These are phyloP conservation scores for Dasypolia templi DNA, from an alignment of 2,888 invertebrate species.

Conservation along the genomic window DNA sequence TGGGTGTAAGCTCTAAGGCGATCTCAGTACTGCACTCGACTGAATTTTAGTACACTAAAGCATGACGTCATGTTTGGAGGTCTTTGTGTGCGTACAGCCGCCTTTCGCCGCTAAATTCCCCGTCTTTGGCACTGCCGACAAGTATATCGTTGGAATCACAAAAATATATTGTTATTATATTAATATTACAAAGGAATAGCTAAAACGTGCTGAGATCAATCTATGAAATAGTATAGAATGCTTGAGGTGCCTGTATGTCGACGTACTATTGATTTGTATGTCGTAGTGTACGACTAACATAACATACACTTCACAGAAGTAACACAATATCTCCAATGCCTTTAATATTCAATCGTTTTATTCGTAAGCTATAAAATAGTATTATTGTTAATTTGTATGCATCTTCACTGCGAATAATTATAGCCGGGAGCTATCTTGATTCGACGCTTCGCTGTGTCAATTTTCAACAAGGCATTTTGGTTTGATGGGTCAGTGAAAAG, in stretches of 20 bases:
- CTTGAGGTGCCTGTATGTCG: constrained; percentile 71
- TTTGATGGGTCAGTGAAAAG: constrained; percentile 41
- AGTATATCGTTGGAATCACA: constrained; percentile 42
- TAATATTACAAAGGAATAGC: constrained; percentile 30
- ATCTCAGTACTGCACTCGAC: constrained; percentile 65
- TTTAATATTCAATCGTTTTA: constrained; percentile 65
- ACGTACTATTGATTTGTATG: constrained; percentile 27
- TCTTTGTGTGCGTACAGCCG: constrained; percentile 43
- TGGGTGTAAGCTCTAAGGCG: constrained; percentile 59
- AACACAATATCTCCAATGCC: constrained; percentile 57
- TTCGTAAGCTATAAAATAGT: constrained; percentile 71
- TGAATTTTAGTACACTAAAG: constrained; percentile 47
- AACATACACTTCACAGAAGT: constrained; percentile 37
- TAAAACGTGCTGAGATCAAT: constrained; percentile 70
- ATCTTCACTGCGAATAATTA: constrained; percentile 43
- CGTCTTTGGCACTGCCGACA: constrained; percentile 48
- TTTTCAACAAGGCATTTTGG: constrained; percentile 41
- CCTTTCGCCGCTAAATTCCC: constrained; percentile 46
- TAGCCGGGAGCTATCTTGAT: constrained; percentile 45
- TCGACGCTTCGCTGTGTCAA: constrained; percentile 13
- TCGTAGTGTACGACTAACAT: constrained; percentile 28
- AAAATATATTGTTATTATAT: constrained; percentile 45
- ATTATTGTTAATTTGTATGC: constrained; percentile 67
- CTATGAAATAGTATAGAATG: constrained; percentile 65
- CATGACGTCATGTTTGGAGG: constrained; percentile 19